Base-by-base conservation (phyloP, 2,888 invertebrate genomes). In the Agonopterix alstromeriana region DNA sequence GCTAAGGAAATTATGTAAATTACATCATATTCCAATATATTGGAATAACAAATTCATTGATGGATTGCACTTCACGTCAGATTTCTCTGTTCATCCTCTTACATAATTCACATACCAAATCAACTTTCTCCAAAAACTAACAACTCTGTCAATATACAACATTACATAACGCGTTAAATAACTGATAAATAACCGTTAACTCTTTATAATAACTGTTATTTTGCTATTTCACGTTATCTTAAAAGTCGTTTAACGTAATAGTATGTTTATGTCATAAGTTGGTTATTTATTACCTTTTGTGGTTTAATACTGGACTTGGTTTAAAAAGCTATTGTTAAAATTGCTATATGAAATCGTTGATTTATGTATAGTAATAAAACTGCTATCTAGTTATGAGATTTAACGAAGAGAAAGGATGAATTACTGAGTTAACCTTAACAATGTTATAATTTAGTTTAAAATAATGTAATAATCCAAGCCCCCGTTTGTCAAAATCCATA, bases 121-220 rank as follows among this genome's bases (percentile, higher is more conserved):
- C 12, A 36, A 45, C 48, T 45, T 45, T 48, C 48, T 10, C 45
- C 45, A 45, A 48, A 47, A 43, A 43, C 43, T 35, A 42, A 35
- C 42, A 12, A 36, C 27, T 27, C 38, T 38, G 38, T 38, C 10
- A n/a, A n/a, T n/a, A 38, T 38, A 9, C 10, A 8, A 38, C 10
- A 40, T 40, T 46, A 17, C 40, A 38, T 36, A 43, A 48, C 38
- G n/a, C 9, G 43, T 41, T 45, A 17, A 45, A 44, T 45, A 35
- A 45, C 41, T 43, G 38, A 48, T 43, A 48, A 8, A 10, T 27
- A 27, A 40, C 46, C 45, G 48, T 45, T 38, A 38, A 38, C 9
- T 38, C 38, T n/a, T 38, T n/a, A 10, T 43, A 43, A 44, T 43
- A 48, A 44, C 43, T 2, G 48, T 48, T 48, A 41, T 40, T 36